These are phyloP conservation scores for Branchellion lobata DNA, from an alignment of 2,888 invertebrate genomes.

Conservation along the genomic window DNA sequence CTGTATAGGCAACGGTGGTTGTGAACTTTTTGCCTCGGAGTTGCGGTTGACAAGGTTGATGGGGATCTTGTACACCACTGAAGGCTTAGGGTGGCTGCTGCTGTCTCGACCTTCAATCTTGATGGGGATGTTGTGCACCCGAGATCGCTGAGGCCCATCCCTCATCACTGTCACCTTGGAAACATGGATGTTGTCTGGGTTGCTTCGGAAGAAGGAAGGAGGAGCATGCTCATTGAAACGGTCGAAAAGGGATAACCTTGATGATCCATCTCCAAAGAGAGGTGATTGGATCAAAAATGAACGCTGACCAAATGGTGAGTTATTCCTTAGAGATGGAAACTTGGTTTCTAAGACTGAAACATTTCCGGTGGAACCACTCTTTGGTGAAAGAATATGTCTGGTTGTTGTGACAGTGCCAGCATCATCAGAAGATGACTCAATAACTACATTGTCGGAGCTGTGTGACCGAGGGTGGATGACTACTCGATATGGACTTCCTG, in stretches of 20 bases:
- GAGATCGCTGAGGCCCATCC: conserved; percentile 40
- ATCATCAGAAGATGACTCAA: conserved; percentile 20
- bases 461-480: conserved; percentile 40
- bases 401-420: conserved; percentile 24
- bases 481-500: conserved; percentile 29
- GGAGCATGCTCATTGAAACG: conserved; percentile 52
- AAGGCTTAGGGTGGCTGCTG: conserved; percentile 21
- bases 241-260: conserved; percentile 47
- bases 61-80: conserved; percentile 44
- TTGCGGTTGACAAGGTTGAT: conserved; percentile 32
- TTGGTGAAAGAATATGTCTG: conserved; percentile 23
- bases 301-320: conserved; percentile 36
- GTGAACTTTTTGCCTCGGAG: background rate
- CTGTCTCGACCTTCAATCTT: conserved; percentile 36
- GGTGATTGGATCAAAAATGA: conserved; percentile 27
- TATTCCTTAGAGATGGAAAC: background rate
- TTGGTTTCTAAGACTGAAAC: conserved; percentile 40
- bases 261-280: conserved; percentile 26
- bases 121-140: conserved; percentile 45
- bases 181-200: conserved; percentile 42
- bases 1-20: conserved; percentile 21
- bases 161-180: conserved; percentile 43
- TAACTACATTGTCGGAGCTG: conserved; percentile 34
- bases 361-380: conserved; percentile 26
- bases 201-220: conserved; percentile 49